Evolutionary conservation across 2,888 invertebrate genomes (phyloP), one percentile per base, ranked within the genome.

Genomic region (Acanthosepion esculentum): DNA sequence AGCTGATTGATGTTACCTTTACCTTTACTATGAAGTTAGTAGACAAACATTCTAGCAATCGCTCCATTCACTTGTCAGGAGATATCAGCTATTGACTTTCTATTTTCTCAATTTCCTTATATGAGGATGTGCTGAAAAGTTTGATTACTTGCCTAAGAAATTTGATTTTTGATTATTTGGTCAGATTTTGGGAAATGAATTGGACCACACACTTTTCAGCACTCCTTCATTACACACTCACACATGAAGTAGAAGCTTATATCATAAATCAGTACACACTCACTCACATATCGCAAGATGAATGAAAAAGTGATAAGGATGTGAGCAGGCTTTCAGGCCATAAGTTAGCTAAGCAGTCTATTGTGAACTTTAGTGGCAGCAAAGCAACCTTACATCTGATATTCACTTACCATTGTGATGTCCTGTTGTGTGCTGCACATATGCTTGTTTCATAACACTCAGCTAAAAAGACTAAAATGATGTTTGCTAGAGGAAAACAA

Each of bases 401-500:
- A 33, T 4, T 78, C 33, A 78, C 78, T n/a, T 33, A 59, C 59
- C 20, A 59, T 59, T 23, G n/a, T 78, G 78, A 78, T 78, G 78
- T 78, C 78, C n/a, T 33, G 78, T n/a, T 78, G 78, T 78, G 78
- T n/a, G 78, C 6, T 78, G 78, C 78, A 78, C 78, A 78, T 78
- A n/a, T n/a, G n/a, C 78, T 78, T n/a, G n/a, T 78, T 78, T 78
- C 78, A 78, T 78, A 78, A 78, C 33, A 33, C 78, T 33, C 78
- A 29, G n/a, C 78, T n/a, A n/a, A 5, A 78, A n/a, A 78, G n/a
- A 78, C 33, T 12, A 78, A 33, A 33, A 78, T n/a, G 78, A 78
- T 78, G 78, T 78, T 78, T 78, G 78, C 78, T 15, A 78, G 78
- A 33, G 78, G 78, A 78, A 78, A 78, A 78, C 78, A 78, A 78